Conservation (phyloP, 2,888 invertebrate genomes). For the Heliconius cydno region DNA sequence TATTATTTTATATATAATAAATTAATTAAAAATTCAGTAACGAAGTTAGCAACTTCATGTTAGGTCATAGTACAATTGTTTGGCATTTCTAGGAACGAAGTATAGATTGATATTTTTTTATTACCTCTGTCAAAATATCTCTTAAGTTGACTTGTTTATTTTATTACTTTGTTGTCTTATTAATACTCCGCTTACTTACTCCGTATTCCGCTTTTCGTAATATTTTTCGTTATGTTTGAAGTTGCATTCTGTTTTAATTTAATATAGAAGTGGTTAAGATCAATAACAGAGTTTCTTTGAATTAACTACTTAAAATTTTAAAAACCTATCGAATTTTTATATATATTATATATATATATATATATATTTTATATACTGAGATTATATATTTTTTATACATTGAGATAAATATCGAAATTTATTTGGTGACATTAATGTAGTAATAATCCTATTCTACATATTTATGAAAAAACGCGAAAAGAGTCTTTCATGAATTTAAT, state of each 20-base stretch:
- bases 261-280: neutral
- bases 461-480: neutral
- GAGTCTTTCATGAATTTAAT: neutral
- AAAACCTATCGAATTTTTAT: neutral
- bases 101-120: too few relatives aligned
- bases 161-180: too few relatives aligned
- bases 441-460: neutral
- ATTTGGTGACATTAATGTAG: neutral
- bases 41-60: constrained; percentile 7
- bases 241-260: neutral
- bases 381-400: neutral
- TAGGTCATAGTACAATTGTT: neutral
- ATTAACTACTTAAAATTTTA: neutral
- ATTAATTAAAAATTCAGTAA: neutral
- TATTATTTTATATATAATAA: neutral
- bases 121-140: neutral
- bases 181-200: too few relatives aligned
- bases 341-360: too few relatives aligned
- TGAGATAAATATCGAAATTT: neutral
- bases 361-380: neutral
- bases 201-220: neutral
- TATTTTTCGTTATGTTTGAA: too few relatives aligned
- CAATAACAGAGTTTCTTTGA: neutral
- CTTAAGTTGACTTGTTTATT: neutral
- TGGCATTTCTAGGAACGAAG: neutral